Base-by-base conservation (phyloP, 2,113 vertebrate genomes). In the Diglossa brunneiventris region DNA sequence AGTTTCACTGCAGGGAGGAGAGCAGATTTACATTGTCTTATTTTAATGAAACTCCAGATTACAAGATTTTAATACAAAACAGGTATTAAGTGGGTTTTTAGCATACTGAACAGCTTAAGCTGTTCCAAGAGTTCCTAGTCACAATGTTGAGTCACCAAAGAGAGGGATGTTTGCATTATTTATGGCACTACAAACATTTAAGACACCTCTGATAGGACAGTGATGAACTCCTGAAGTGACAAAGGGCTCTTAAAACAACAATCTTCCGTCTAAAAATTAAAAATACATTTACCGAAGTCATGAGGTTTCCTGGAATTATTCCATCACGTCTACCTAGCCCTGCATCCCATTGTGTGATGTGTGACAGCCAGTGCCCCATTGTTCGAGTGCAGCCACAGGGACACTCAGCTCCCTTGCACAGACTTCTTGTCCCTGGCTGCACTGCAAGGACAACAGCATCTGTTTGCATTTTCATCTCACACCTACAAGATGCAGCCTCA, bases 101-200 rank as follows among this genome's bases (percentile, higher is more conserved):
- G 47, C 87, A 88, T 37, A n/a, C 28, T 44, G 70, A 96, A 87
- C 77, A 96, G 95, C 92, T 94, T 90, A 92, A 87, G 67, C 87
- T 89, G 76, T 83, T 95, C 84, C 73, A 87, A 87, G 89, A 85
- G 83, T 37, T 91, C 52, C 92, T 35, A 92, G 70, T 89, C 63
- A 88, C 75, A 95, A 87, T 5, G 72, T 91, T 95, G 92, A 96
- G 78, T 88, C 92, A 95, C 87, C 21, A 27, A 58, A 85, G 2
- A 77, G 22, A 63, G 14, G 35, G 1, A 46, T 5, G 22, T 74
- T 73, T 50, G 46, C 68, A 72, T 91, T 92, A 92, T 94, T 93
- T 95, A 85, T 88, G 73, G 82, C 66, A 44, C 68, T 21, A 59
- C 50, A 49, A 31, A 39, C 67, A 53, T 49, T 75, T 35, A 73